phyloP scores from a whole-genome alignment of 2,113 vertebrate genomes.

The Hemichromis elongatus region DNA sequence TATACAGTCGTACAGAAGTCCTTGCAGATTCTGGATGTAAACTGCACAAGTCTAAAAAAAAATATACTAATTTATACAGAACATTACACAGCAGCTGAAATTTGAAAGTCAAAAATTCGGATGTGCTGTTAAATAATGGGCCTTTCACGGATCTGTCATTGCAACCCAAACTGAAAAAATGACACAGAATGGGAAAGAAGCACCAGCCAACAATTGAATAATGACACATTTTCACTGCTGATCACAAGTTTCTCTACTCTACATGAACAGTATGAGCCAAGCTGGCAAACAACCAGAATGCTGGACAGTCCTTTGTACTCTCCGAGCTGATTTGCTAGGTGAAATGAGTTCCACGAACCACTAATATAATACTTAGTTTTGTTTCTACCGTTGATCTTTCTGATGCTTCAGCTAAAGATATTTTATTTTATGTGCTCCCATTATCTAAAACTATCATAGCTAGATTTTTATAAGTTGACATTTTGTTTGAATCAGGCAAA shows the following conservation, averaged over 20 bases:
- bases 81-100: constrained; percentile 4
- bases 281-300: not conserved
- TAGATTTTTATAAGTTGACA: not conserved
- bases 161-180: not conserved
- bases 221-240: constrained; percentile 24
- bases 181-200: not conserved
- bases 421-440: not conserved
- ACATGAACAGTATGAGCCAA: constrained; percentile 4
- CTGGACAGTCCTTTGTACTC: constrained; percentile 21
- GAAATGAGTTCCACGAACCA: not conserved
- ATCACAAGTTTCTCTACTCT: constrained; percentile 45
- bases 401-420: not conserved
- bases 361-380: not conserved
- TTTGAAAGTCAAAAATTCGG: not conserved
- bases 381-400: not conserved
- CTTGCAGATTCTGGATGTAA: not conserved
- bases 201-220: not conserved
- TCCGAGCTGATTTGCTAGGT: not conserved
- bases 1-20: not conserved
- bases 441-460: not conserved
- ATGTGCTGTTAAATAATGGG: not conserved
- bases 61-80: not conserved
- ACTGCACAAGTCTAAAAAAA: not conserved
- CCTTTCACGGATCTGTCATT: not conserved
- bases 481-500: not conserved